A percentile compares a stretch with the other conserved stretches of the same genome.
Evolutionary conservation across 2,113 vertebrate genomes (phyloP).

Genomic region (Rhombomys opimus): DNA sequence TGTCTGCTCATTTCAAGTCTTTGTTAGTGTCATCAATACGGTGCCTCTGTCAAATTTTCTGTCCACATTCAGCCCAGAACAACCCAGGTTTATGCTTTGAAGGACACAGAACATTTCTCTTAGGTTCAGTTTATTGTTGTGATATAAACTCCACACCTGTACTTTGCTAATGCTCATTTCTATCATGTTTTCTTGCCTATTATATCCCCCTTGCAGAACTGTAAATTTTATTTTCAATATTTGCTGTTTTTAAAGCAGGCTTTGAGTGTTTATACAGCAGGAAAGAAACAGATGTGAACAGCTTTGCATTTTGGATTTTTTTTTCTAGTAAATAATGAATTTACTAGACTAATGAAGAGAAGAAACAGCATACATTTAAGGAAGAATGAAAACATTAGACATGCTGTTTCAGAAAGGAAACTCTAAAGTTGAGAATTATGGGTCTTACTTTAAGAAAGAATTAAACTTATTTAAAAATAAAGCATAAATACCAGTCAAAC

Average conservation of each 20-base stretch:
- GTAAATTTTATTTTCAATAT: conserved; percentile 33
- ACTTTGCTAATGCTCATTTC: neutral
- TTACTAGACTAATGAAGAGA: neutral
- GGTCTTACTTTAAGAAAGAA: neutral
- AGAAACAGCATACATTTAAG: neutral
- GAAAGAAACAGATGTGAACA: neutral
- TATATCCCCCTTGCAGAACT: neutral
- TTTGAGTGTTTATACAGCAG: neutral
- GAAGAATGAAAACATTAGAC: neutral
- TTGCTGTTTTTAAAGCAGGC: neutral
- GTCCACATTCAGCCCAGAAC: neutral
- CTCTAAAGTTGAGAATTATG: neutral
- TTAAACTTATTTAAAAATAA: conserved; percentile 23
- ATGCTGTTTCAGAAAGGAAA: neutral
- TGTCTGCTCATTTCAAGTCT: neutral
- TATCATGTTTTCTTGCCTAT: neutral
- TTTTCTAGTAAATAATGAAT: neutral
- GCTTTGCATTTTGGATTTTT: neutral
- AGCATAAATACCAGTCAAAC: neutral
- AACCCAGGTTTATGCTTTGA: neutral
- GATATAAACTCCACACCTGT: neutral
- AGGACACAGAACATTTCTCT: neutral
- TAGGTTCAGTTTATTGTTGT: neutral
- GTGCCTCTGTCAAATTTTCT: neutral
- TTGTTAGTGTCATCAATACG: neutral